Conservation (phyloP, 2,113 vertebrate species). For the Oryzias curvinotus region DNA sequence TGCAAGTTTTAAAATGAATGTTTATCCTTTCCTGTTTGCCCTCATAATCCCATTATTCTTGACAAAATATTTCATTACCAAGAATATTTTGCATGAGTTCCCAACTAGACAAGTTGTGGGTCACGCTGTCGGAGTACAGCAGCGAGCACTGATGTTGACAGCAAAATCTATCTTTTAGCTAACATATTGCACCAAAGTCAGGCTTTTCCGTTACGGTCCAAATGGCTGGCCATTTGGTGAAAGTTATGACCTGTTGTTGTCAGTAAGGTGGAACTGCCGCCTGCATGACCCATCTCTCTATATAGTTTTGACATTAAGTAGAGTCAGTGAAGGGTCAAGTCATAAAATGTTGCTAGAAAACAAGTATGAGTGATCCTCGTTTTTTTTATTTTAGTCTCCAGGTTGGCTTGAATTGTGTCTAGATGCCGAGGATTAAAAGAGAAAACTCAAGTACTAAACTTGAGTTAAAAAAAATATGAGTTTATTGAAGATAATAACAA, state of each 20-base stretch:
- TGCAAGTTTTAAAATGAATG: conserved; percentile 39
- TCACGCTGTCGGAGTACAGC: conserved; percentile 22
- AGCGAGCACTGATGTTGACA: conserved; percentile 19
- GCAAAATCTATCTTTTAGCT: conserved; percentile 36
- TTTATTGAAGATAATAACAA: no score
- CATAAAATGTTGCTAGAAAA: conserved; percentile 19
- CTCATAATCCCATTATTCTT: conserved; percentile 62
- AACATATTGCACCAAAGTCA: conserved; percentile 29
- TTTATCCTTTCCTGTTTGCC: conserved; percentile 48
- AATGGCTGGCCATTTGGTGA: conserved; percentile 46
- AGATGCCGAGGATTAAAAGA: no score
- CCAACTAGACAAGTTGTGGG: conserved; percentile 32
- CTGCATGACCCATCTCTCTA: conserved; percentile 63
- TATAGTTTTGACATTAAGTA: conserved; percentile 52
- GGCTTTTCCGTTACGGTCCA: conserved; percentile 44
- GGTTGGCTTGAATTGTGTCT: conserved; percentile 19
- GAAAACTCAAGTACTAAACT: no score
- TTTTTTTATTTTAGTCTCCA: conserved; percentile 27
- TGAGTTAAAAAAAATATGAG: no score
- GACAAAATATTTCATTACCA: conserved; percentile 60
- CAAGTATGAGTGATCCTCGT: conserved; percentile 34
- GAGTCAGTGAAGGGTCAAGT: conserved; percentile 69
- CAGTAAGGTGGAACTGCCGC: conserved; percentile 64
- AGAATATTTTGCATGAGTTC: conserved; percentile 37
- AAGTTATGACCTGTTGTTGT: conserved; percentile 64